Base-by-base conservation (phyloP, 2,113 vertebrate species). In the Heterochromis multidens region DNA sequence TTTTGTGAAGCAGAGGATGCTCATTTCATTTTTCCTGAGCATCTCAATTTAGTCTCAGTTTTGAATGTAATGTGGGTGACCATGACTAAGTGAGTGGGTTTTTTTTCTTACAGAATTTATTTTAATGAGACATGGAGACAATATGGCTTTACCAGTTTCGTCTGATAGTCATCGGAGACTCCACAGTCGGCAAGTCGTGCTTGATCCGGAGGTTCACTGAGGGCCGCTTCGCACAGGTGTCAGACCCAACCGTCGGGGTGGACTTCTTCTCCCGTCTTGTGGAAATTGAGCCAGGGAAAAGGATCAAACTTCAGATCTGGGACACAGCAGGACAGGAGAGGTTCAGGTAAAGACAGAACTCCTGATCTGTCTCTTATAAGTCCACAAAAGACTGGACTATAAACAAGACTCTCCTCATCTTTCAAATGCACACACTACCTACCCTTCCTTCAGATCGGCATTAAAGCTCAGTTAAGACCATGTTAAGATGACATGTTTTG, bases 71-170 rank as follows among this genome's bases (percentile, higher is more conserved):
- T 72, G 43, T 72, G 67, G 67, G 17, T 49, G 67, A 72, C 43
- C 1, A 1, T 52, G 43, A 1, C 21, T 31, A 9, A 84, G 2
- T 25, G 57, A 78, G 37, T 62, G 5, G 6, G 7, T 17, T 35
- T 70, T 21, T 62, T 84, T 31, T 49, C 1, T 10, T 11, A 27
- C 88, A 96, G 95, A 92, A 87, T 76, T 59, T 7, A 56, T 59
- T 56, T 23, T 57, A 49, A 61, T 58, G 72, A 91, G 90, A 92
- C 88, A 99, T 99, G 98, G 98, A 99, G 94, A 97, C 97, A 13
- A 99, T 99, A 95, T 99, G 98, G 98, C 96, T 99, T 12, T 99
- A 99, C 93, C 98, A 99, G 95, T 99, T 99, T 91, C 97, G 98
- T 49, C 95, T 99, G 62, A 98, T 99, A 87, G 97, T 99, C 92